Base-by-base conservation (phyloP, 2,888 invertebrate species). In the Tachina grossa region DNA sequence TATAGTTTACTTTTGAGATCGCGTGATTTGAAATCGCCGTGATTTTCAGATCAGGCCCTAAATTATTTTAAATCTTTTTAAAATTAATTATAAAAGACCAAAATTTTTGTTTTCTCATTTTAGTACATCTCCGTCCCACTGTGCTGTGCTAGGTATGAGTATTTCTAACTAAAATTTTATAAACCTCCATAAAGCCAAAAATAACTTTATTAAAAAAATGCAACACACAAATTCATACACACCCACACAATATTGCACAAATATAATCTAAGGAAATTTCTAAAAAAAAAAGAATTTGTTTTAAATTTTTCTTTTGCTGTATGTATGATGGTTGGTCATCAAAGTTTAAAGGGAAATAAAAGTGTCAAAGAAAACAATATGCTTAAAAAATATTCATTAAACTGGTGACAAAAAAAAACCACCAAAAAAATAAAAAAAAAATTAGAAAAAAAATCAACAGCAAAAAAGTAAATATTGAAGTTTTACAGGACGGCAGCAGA, bases 321-420 rank as follows among this genome's bases (percentile, higher is more conserved):
- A 31, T 2, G 31, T 31, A n/a, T 57, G 59, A 55, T 39, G 66
- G 72, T n/a, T n/a, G n/a, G n/a, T n/a, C n/a, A n/a, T 55, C 78
- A 57, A 83, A 61, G 13, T 65, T 55, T 55, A 78, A 82, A 75
- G 72, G 22, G 79, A 82, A 80, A 82, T 63, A 65, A 80, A 69
- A 82, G 80, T 71, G 83, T 76, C 80, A 66, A 69, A 68, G 49
- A 84, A 80, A 68, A 71, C 57, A 51, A 43, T 53, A 57, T 63
- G 22, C 47, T 19, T 16, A 75, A 81, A 68, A 61, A 53, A 71
- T 22, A 66, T 61, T 72, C 61, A 69, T 43, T 59, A 65, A 75
- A 66, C 39, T 83, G 51, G 57, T 14, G 3, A 72, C 51, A 59
- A 61, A 53, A 72, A 59, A 59, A 61, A 53, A 8, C 31, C 16